Conservation (phyloP, 2,113 vertebrate genomes). For the Malaclemys terrapin region DNA sequence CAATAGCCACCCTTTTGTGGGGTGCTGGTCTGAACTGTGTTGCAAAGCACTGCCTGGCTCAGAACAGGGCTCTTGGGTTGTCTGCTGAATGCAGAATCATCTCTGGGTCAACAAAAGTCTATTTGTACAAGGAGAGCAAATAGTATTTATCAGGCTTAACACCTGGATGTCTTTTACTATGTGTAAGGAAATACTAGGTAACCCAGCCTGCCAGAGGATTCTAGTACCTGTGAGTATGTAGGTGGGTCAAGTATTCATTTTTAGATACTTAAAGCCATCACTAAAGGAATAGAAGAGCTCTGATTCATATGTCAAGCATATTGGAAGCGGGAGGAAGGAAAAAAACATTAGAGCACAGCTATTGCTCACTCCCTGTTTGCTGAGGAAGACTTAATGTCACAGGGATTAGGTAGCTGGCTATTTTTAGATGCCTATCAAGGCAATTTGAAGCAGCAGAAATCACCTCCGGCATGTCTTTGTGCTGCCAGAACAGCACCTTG, state of each 20-base stretch:
- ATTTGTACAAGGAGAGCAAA: neutral
- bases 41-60: fast-evolving
- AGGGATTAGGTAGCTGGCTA: conserved; percentile 39
- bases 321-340: neutral
- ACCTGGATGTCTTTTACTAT: neutral
- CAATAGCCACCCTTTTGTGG: neutral
- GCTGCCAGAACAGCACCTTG: conserved; percentile 46
- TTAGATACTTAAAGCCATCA: neutral
- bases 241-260: neutral
- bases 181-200: neutral
- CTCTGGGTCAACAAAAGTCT: neutral
- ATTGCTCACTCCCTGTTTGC: conserved; percentile 25
- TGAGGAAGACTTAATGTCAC: conserved; percentile 36
- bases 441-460: conserved; percentile 42
- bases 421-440: conserved; percentile 62
- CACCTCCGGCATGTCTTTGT: conserved; percentile 11
- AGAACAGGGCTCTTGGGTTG: neutral
- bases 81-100: neutral
- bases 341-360: neutral
- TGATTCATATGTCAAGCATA: neutral
- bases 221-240: neutral
- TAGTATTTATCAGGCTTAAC: neutral
- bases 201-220: neutral
- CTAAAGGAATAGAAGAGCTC: neutral
- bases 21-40: neutral